Conservation (phyloP, 1,140 invertebrate species). For the Macrobrachium nipponense region DNA sequence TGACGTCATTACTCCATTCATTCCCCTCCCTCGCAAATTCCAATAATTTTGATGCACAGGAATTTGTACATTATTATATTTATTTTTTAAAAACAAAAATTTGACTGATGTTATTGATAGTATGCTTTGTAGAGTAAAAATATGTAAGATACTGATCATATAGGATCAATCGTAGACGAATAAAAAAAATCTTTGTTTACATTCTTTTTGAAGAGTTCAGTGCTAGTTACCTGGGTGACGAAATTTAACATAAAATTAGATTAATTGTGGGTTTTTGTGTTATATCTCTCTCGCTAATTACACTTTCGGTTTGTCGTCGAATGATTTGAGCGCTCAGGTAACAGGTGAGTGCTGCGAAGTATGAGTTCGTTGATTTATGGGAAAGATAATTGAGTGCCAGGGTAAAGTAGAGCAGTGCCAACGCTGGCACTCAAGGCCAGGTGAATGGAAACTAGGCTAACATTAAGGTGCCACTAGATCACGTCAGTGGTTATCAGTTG, state of each 20-base stretch:
- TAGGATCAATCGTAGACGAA: background rate
- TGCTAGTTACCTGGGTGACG: background rate
- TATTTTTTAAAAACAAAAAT: background rate
- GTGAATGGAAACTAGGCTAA: conserved; percentile 34
- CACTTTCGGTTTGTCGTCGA: conserved; percentile 18
- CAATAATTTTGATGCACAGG: conserved; percentile 10
- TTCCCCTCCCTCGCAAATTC: conserved; percentile 53
- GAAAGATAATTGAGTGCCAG: background rate
- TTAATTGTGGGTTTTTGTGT: conserved; percentile 30
- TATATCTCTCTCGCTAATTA: background rate
- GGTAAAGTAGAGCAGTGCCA: conserved; percentile 33
- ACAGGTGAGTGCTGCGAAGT: conserved; percentile 27
- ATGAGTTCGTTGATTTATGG: background rate
- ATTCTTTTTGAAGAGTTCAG: conserved; percentile 9
- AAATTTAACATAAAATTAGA: conserved; percentile 26
- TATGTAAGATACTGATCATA: background rate
- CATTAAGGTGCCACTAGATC: background rate
- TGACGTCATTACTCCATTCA: conserved; percentile 56
- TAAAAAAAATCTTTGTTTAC: conserved; percentile 29
- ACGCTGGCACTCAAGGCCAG: conserved; percentile 29
- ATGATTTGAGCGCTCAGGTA: conserved; percentile 32
- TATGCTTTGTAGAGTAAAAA: background rate
- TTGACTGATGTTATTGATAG: background rate
- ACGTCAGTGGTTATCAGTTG: too few relatives aligned
- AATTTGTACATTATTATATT: background rate